phyloP scores from a whole-genome alignment of 2,888 invertebrate species.

The Myathropa florea region DNA sequence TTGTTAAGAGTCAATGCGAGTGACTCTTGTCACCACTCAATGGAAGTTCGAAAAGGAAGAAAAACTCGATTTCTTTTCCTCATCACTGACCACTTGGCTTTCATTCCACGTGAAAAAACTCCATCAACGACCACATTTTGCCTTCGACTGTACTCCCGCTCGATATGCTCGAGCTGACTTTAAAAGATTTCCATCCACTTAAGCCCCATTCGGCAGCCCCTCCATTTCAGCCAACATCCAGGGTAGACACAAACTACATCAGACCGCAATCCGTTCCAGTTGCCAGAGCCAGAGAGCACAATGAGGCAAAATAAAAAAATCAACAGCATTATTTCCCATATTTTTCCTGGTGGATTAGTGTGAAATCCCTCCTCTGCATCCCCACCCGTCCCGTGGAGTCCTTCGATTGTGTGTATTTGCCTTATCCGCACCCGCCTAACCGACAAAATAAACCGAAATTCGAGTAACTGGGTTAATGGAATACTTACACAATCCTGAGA shows the following conservation, averaged over 20 bases:
- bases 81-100: neutral
- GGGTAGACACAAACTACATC: neutral
- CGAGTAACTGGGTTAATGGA: slow-evolving; percentile 66
- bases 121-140: neutral
- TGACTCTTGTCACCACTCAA: neutral
- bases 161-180: neutral
- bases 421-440: neutral
- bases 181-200: neutral
- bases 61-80: neutral
- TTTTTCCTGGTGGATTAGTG: slow-evolving; percentile 44
- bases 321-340: neutral
- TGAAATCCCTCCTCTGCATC: slow-evolving; percentile 19
- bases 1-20: no score
- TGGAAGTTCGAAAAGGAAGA: no score
- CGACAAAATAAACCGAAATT: slow-evolving; percentile 58
- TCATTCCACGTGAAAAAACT: neutral
- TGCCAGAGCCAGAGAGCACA: neutral
- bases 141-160: neutral
- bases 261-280: slow-evolving; percentile 50
- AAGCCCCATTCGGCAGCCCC: neutral
- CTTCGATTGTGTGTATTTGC: slow-evolving; percentile 18
- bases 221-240: neutral
- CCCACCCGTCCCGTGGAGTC: neutral
- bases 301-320: neutral
- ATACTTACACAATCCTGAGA: slow-evolving; percentile 52